A percentile compares a stretch with the other conserved stretches of the same genome.
Conservation (phyloP, 30 jellyfish, hydroid and myxozoan genomes). For the Hydra vulgaris region DNA sequence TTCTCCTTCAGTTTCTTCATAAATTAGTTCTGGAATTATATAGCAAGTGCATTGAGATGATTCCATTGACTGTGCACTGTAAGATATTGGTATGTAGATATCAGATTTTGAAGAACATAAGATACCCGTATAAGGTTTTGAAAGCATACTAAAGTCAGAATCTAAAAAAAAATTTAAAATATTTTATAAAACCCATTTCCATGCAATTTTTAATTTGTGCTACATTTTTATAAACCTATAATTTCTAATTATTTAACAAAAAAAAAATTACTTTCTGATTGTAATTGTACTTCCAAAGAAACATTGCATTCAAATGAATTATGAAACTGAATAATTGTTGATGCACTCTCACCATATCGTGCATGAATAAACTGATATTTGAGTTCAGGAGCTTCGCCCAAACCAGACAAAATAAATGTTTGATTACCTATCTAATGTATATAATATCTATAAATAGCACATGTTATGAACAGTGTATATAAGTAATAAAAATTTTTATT, state of each 20-base stretch:
- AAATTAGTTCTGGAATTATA: conserved; percentile 33
- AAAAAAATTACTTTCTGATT: not conserved
- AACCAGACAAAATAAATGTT: conserved; percentile 45
- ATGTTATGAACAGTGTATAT: not conserved
- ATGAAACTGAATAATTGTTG: conserved; percentile 58
- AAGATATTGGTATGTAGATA: conserved; percentile 75
- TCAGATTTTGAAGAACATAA: conserved; percentile 34
- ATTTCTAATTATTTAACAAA: not conserved
- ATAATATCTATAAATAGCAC: not conserved
- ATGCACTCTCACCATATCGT: conserved; percentile 43
- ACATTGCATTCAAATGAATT: conserved; percentile 74
- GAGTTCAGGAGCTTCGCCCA: conserved; percentile 64
- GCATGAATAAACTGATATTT: conserved; percentile 51
- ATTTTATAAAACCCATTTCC: not conserved
- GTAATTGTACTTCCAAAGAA: conserved; percentile 38
- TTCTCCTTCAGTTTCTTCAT: not conserved
- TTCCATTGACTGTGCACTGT: conserved; percentile 67
- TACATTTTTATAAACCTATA: not conserved
- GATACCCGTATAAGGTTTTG: conserved; percentile 30
- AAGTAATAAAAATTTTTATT: too few relatives aligned
- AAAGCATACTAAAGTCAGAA: conserved; percentile 42
- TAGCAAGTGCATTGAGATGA: conserved; percentile 44
- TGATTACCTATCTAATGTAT: conserved; percentile 10
- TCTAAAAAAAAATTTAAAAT: not conserved
- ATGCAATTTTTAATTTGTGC: too few relatives aligned